phyloP scores from a whole-genome alignment of 2,797 vertebrate species.

The Platyrinchus mystaceus region DNA sequence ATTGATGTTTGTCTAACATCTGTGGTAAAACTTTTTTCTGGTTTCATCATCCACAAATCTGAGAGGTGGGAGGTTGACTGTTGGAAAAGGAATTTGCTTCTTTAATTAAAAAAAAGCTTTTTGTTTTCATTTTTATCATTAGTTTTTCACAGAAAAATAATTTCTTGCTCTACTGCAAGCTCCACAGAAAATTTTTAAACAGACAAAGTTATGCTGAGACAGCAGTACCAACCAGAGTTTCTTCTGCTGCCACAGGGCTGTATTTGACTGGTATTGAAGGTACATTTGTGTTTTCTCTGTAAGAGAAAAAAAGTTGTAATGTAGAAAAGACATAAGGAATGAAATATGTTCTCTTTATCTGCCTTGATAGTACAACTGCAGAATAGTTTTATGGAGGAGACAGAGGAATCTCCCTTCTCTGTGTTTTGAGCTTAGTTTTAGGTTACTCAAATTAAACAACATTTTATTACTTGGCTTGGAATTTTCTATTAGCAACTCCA shows the following conservation, averaged over 20 bases:
- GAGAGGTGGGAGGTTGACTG: neutral
- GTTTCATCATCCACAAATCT: neutral
- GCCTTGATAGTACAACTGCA: neutral
- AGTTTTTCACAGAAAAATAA: neutral
- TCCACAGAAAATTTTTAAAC: neutral
- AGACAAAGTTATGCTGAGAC: neutral
- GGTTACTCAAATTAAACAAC: slow-evolving; percentile 3
- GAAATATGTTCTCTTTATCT: slow-evolving; percentile 27
- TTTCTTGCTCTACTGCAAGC: neutral
- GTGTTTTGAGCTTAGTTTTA: slow-evolving; percentile 13
- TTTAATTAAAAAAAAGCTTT: neutral
- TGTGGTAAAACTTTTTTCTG: neutral
- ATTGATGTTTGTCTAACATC: neutral
- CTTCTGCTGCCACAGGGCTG: neutral
- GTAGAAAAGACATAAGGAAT: neutral
- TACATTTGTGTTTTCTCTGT: neutral
- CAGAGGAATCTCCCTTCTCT: neutral
- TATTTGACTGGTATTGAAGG: neutral
- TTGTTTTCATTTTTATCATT: neutral
- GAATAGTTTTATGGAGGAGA: neutral
- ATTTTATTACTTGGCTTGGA: slow-evolving; percentile 22
- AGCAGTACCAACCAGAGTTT: neutral
- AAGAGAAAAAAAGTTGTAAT: neutral
- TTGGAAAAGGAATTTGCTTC: neutral
- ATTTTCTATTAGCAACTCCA: slow-evolving; percentile 29